Evolutionary conservation across 2,113 vertebrate genomes (phyloP).

Genomic region (Mastomys natalensis): DNA sequence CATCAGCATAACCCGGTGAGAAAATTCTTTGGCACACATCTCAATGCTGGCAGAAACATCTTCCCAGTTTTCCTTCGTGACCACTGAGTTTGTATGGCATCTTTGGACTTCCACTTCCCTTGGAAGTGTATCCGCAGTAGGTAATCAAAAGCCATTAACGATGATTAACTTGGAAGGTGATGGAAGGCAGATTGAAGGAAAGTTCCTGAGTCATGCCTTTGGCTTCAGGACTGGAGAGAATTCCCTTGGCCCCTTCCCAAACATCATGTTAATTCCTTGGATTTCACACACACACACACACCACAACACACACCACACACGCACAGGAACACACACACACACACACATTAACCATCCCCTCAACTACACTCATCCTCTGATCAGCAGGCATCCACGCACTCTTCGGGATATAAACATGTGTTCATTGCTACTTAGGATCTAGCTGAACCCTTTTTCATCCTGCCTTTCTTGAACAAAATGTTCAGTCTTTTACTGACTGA

Average conservation of each 20-base stretch:
- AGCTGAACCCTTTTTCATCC: not conserved
- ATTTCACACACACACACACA: not conserved
- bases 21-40: not conserved
- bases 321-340: not conserved
- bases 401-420: not conserved
- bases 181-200: not conserved
- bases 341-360: constrained; percentile 2
- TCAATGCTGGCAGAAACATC: not conserved
- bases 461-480: not conserved
- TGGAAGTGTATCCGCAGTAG: constrained; percentile 23
- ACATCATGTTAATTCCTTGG: constrained; percentile 28
- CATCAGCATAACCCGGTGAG: not conserved
- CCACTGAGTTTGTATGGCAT: constrained; percentile 22
- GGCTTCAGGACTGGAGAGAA: not conserved
- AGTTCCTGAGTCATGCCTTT: constrained; percentile 9
- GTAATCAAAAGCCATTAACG: constrained; percentile 58
- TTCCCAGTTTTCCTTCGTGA: not conserved
- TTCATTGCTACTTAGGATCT: not conserved
- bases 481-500: not conserved
- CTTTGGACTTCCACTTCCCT: constrained; percentile 3
- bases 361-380: not conserved
- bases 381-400: not conserved
- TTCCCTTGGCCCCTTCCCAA: constrained; percentile 18
- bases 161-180: constrained; percentile 34
- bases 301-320: not conserved